Evolutionary conservation across 2,888 invertebrate genomes (phyloP).

Genomic region (Rhaphigaster nebulosa): DNA sequence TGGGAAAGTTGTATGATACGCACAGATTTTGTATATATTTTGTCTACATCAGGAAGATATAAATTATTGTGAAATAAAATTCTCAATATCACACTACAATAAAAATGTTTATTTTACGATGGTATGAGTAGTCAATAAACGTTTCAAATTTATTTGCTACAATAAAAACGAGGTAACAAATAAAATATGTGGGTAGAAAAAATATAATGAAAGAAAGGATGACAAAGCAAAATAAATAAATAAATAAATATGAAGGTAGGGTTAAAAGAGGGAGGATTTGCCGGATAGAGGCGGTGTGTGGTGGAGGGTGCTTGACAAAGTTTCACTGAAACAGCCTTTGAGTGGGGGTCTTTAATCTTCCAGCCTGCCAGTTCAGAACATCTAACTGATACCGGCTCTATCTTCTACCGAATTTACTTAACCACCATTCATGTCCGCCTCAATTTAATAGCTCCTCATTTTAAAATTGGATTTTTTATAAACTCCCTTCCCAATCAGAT

Average conservation of each 20-base stretch:
- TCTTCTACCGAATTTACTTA: conserved; percentile 38
- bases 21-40: too few species aligned
- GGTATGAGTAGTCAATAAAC: neutral
- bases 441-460: conserved; percentile 7
- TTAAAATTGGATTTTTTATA: neutral
- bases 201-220: neutral
- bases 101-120: neutral
- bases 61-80: too few species aligned
- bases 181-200: neutral
- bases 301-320: conserved; percentile 43
- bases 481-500: neutral
- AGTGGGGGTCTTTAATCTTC: conserved; percentile 46
- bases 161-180: neutral
- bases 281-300: conserved; percentile 35
- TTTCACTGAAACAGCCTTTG: conserved; percentile 39
- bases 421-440: conserved; percentile 11
- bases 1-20: too few species aligned
- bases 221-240: neutral
- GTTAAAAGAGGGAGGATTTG: conserved; percentile 9
- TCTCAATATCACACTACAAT: neutral
- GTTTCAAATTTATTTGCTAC: neutral
- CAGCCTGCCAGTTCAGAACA: conserved; percentile 36
- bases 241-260: conserved; percentile 43
- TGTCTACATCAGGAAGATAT: too few species aligned
- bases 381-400: conserved; percentile 34